Conservation (phyloP, 2,797 vertebrate species). For the Pachyuromys duprasi region DNA sequence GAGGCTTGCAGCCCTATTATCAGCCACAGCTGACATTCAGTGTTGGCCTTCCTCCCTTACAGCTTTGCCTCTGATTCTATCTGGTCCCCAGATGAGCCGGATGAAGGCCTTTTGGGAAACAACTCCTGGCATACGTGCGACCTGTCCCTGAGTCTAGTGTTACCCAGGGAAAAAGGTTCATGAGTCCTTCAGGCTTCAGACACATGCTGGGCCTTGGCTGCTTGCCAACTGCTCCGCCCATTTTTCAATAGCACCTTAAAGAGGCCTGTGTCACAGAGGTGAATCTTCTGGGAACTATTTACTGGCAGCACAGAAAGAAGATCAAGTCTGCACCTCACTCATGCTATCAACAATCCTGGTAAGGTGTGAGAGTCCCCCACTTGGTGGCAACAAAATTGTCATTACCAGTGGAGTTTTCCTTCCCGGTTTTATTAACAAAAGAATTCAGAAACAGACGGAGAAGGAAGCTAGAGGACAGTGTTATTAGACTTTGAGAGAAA, state of each 20-base stretch:
- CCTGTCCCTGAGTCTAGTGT: background rate
- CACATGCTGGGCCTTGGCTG: background rate
- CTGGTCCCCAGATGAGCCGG: background rate
- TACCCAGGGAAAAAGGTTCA: background rate
- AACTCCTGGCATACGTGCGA: background rate
- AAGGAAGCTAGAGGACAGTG: no score
- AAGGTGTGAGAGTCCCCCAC: background rate
- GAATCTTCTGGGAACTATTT: background rate
- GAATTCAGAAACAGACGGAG: no score
- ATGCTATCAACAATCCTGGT: background rate
- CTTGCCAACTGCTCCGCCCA: background rate
- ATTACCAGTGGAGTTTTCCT: no score
- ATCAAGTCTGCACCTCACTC: background rate
- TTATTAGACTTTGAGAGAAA: no score
- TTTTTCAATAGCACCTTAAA: background rate
- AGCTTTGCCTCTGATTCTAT: background rate
- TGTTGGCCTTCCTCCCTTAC: background rate
- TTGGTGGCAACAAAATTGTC: background rate
- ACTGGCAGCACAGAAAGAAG: background rate
- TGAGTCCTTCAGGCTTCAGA: background rate
- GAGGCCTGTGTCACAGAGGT: background rate
- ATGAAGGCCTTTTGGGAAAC: background rate
- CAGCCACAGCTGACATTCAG: background rate
- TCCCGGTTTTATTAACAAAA: no score
- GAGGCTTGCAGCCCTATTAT: background rate